A percentile compares a stretch with the other conserved stretches of the same genome.
Conservation (phyloP, 2,797 vertebrate species). For the Epinephelus awoara region DNA sequence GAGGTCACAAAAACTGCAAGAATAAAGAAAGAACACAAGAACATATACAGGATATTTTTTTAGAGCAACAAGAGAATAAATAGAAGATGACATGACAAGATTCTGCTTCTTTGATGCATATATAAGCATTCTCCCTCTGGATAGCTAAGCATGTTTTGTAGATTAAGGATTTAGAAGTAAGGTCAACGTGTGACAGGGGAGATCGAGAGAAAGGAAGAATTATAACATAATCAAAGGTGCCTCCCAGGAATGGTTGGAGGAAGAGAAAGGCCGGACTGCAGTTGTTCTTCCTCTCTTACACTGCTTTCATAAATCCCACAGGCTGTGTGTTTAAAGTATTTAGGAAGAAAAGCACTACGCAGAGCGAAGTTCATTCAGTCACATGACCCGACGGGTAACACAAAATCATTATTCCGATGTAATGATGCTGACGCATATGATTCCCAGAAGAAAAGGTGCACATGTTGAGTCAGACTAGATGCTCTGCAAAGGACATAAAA, state of each 20-base stretch:
- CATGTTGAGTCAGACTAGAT: background rate
- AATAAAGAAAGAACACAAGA: background rate
- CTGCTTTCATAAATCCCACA: slow-evolving; percentile 22
- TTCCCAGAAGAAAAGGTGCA: slow-evolving; percentile 7
- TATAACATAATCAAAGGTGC: slow-evolving; percentile 33
- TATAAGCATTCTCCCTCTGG: slow-evolving; percentile 25
- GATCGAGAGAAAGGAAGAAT: slow-evolving; percentile 30
- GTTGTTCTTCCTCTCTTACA: slow-evolving; percentile 5
- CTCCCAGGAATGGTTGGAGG: slow-evolving; percentile 16
- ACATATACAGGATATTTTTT: background rate
- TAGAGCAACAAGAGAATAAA: slow-evolving; percentile 12
- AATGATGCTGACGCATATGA: background rate
- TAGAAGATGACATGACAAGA: slow-evolving; percentile 6
- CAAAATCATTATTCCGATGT: slow-evolving; percentile 3
- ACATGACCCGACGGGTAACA: background rate
- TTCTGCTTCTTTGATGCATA: slow-evolving; percentile 8
- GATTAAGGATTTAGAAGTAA: slow-evolving; percentile 58
- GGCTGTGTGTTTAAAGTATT: background rate
- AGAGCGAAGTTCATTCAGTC: background rate
- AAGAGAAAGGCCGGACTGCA: background rate
- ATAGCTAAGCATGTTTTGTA: slow-evolving; percentile 45
- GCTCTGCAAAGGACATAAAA: background rate
- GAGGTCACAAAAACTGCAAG: slow-evolving; percentile 10
- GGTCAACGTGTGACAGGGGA: slow-evolving; percentile 28
- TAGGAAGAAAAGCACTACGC: slow-evolving; percentile 5